Evolutionary conservation across 2,797 vertebrate species (phyloP).

Genomic region (Kryptopterus vitreolus): DNA sequence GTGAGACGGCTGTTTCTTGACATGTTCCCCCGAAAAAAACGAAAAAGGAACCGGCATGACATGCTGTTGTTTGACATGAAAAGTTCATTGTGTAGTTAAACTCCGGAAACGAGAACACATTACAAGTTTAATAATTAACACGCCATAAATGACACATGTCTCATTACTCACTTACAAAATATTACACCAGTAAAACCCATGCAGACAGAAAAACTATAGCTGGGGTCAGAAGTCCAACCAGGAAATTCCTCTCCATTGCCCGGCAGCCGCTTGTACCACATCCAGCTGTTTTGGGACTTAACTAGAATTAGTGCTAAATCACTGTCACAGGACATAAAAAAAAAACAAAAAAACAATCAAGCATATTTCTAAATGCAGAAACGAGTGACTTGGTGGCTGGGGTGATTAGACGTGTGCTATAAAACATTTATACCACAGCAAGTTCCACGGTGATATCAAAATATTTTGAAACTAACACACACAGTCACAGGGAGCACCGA

Average conservation of each 20-base stretch:
- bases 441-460: too few relatives aligned
- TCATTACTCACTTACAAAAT: conserved; percentile 7
- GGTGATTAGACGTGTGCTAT: conserved; percentile 2
- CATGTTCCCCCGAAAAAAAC: too few relatives aligned
- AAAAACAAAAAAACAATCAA: conserved; percentile 33
- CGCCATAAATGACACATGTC: not conserved
- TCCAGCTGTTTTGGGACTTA: conserved; percentile 17
- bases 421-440: too few relatives aligned
- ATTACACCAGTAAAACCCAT: not conserved
- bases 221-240: conserved; percentile 18
- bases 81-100: not conserved
- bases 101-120: not conserved
- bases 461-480: too few relatives aligned
- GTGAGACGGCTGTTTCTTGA: not conserved
- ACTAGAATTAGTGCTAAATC: conserved; percentile 40
- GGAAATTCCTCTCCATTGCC: conserved; percentile 18
- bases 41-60: not conserved
- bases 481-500: too few relatives aligned
- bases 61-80: not conserved
- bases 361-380: not conserved
- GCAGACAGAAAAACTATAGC: not conserved
- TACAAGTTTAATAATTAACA: not conserved
- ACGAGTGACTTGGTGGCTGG: conserved; percentile 44
- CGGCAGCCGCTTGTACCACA: conserved; percentile 24
- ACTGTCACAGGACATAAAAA: conserved; percentile 18